Evolutionary conservation across 1,140 invertebrate species (phyloP), one percentile per base, ranked within the genome.

Genomic region (Lepidurus apus): DNA sequence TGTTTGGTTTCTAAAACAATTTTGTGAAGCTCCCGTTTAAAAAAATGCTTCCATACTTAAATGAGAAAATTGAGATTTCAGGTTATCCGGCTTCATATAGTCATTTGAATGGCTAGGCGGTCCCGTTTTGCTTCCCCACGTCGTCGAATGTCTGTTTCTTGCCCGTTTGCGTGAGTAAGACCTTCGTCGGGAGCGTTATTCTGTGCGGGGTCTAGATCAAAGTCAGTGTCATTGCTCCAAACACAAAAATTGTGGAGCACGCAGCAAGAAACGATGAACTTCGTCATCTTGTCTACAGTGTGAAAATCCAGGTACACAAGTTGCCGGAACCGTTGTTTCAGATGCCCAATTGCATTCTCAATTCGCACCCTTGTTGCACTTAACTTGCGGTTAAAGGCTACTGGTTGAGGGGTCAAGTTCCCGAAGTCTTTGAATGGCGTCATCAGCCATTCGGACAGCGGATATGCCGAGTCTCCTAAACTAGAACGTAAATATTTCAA

Each of bases 241-340:
- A 84, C 82, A 79, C 83, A 84, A 6, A 85, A 75, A 80, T 85
- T 85, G 75, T 85, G 84, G 75, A 86, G 78, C 9, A 85, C 81
- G 80, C 82, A 85, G 77, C 82, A 82, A 42, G 81, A 76, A 45
- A 83, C 82, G 78, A 83, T 81, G 80, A 83, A 81, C 74, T 84
- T 81, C 34, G 80, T 78, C 34, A 80, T 81, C 9, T 80, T 81
- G 44, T 82, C 74, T 8, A 85, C 81, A 42, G 21, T 44, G 24
- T 77, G 74, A 75, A 83, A 79, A 74, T 84, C 82, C 34, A 82
- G 34, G 76, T 80, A 78, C 43, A 81, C 81, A 24, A 86, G 78
- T 81, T 84, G 81, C 8, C 82, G 76, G 77, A 84, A 86, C 17
- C 83, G 44, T 42, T 74, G 74, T 79, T 85, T 85, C 73, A 86